Evolutionary conservation across 2,888 invertebrate species (phyloP).

Genomic region (Hirudinaria manillensis): DNA sequence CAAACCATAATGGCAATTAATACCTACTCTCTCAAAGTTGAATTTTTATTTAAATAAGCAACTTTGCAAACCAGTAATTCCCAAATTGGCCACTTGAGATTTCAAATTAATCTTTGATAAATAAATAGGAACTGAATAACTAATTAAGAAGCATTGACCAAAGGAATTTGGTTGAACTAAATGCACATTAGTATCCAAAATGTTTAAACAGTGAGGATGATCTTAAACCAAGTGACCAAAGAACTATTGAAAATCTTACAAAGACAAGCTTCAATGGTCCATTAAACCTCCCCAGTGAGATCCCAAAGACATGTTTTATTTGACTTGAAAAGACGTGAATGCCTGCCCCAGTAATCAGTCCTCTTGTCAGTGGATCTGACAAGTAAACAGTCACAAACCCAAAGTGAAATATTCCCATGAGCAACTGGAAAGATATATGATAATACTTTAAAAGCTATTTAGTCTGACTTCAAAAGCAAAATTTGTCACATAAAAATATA

Average conservation of each 20-base stretch:
- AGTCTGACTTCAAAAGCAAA: not conserved
- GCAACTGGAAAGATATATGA: constrained; percentile 29
- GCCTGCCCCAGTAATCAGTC: constrained; percentile 81
- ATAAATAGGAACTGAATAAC: too few relatives aligned
- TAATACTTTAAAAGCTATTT: not conserved
- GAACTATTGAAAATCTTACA: constrained; percentile 54
- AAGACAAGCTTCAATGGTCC: constrained; percentile 65
- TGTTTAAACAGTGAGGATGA: not conserved
- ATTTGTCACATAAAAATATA: not conserved
- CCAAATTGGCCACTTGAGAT: too few relatives aligned
- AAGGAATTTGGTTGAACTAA: too few relatives aligned
- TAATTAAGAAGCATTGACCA: too few relatives aligned
- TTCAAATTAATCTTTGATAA: too few relatives aligned
- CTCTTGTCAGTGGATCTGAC: constrained; percentile 64
- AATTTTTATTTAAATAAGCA: too few relatives aligned
- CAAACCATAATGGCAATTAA: too few relatives aligned
- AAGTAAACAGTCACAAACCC: constrained; percentile 40
- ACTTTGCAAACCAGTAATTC: too few relatives aligned
- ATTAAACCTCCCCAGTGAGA: constrained; percentile 50
- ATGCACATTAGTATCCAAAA: not conserved
- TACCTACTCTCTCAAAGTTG: too few relatives aligned
- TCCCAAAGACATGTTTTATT: constrained; percentile 42
- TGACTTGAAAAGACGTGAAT: constrained; percentile 78
- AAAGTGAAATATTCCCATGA: constrained; percentile 37
- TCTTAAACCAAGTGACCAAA: not conserved